Base-by-base conservation (phyloP, 2,888 invertebrate species). In the Artemia sp. region DNA sequence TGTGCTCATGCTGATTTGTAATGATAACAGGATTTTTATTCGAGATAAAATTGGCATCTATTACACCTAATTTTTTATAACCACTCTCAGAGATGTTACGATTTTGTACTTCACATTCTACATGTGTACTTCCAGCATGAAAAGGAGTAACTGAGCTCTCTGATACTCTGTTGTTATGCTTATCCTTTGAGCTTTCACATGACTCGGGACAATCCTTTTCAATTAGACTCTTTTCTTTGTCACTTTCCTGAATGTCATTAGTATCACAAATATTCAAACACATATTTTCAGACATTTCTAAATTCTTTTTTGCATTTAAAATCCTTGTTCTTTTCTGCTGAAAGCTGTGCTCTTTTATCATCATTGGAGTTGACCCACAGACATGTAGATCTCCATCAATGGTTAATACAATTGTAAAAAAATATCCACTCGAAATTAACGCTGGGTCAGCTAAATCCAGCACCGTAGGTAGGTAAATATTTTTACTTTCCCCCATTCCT, bases 291-390 rank as follows among this genome's bases (percentile, higher is more conserved):
- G 9, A 10, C 10, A 10, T n/a, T 2, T 24, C 64, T 24, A 24
- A 58, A 24, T 58, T 58, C 24, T 58, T 58, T 24, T 58, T 58
- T 24, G 64, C 64, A 58, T 58, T 58, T 24, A 24, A 58, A 58
- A 58, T 58, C 12, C 64, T 8, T 19, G 24, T 58, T 24, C 64
- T n/a, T 24, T 58, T 58, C 64, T 58, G 64, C 64, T 58, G 64
- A n/a, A 58, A 58, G 24, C 11, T 58, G 1, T 58, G 64, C 64
- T 58, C 64, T 10, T 24, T n/a, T 24, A 58, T 19, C 64, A 24
- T 58, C n/a, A 58, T n/a, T 9, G 64, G 64, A n/a, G 64, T 58
- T 8, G 64, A n/a, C n/a, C 64, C 64, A 58, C 64, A 58, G 9
- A 58, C 64, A 10, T 19, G 24, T 24, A 58, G n/a, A 58, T 24